Conservation (phyloP, 2,113 vertebrate genomes). For the Alligator mississippiensis region DNA sequence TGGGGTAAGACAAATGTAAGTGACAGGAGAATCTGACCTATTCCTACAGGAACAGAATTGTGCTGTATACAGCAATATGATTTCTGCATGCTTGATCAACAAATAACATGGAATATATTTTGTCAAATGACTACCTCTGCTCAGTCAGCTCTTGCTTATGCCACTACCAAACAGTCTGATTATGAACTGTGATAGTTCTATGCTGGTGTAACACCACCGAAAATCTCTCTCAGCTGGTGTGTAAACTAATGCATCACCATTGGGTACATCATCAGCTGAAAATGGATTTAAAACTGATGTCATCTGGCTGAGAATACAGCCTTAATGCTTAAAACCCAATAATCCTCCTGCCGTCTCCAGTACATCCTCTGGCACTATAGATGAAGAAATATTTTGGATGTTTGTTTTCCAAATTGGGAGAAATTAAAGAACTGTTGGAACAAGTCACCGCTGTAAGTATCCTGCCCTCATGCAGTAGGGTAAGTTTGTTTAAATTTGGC, state of each 20-base stretch:
- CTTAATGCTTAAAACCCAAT: accelerated
- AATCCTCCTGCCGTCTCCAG: neutral
- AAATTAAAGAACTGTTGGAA: neutral
- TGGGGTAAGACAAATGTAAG: neutral
- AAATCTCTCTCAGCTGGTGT: neutral
- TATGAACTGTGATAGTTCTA: neutral
- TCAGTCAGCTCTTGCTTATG: neutral
- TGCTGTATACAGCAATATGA: neutral
- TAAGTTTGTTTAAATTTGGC: conserved; percentile 5
- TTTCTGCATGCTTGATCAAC: neutral
- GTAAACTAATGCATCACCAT: neutral
- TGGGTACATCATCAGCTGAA: neutral
- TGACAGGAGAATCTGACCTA: neutral
- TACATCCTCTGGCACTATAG: neutral
- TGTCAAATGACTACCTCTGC: neutral
- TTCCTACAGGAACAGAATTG: neutral
- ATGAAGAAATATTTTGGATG: neutral
- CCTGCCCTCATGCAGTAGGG: neutral
- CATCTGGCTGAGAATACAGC: neutral
- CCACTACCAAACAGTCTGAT: neutral
- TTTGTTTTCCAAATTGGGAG: accelerated
- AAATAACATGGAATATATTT: neutral
- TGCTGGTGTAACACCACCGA: neutral
- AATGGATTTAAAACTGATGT: neutral
- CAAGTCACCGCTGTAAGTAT: neutral